phyloP scores from a whole-genome alignment of 2,888 invertebrate species.

The Oxyscelio sp. region DNA sequence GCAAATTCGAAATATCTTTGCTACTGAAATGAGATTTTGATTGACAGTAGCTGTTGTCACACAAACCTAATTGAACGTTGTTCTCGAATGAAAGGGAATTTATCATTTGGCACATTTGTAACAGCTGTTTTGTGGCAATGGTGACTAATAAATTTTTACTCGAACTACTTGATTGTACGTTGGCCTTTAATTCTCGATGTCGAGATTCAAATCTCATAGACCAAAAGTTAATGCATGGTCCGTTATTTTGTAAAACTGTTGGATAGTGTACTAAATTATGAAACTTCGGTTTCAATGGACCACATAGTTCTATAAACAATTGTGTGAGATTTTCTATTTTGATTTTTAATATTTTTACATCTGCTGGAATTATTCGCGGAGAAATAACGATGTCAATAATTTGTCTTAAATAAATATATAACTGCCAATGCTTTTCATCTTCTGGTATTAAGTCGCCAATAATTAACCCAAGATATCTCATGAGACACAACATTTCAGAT shows the following conservation, averaged over 20 bases:
- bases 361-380: neutral
- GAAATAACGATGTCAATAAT: neutral
- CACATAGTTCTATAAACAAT: neutral
- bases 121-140: neutral
- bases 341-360: neutral
- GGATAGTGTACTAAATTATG: neutral
- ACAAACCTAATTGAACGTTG: too few species aligned
- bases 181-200: neutral
- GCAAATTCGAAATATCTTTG: too few species aligned
- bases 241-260: neutral
- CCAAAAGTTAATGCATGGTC: neutral
- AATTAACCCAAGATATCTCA: neutral
- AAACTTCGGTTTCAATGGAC: neutral
- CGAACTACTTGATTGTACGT: neutral
- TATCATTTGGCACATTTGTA: neutral
- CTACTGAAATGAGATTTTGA: too few species aligned
- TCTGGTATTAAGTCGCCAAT: too few species aligned
- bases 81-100: too few species aligned
- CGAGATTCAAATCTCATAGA: neutral
- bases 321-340: neutral
- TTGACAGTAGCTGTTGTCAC: too few species aligned
- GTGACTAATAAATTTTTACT: neutral
- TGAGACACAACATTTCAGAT: neutral
- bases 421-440: neutral
- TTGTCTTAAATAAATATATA: neutral